phyloP scores from a whole-genome alignment of 2,797 vertebrate genomes.

The Gallinago nigripennis region DNA sequence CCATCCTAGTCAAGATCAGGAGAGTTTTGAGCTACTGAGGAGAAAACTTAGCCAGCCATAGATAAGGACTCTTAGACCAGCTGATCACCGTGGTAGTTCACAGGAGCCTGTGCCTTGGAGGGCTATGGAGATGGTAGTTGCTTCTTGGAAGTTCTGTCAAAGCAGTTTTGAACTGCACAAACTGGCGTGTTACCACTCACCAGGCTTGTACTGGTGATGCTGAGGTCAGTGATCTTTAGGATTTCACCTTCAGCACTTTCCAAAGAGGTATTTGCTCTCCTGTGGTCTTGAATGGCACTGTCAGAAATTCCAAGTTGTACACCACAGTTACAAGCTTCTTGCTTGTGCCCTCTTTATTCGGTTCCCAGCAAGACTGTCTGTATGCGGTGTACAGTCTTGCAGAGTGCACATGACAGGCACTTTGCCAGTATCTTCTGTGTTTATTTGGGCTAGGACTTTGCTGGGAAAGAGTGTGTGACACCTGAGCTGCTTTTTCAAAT shows the following conservation, averaged over 20 bases:
- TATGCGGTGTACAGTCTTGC: background rate
- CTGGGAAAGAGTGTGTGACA: background rate
- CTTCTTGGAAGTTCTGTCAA: background rate
- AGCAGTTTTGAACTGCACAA: background rate
- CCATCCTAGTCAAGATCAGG: background rate
- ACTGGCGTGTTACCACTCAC: background rate
- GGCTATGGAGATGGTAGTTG: background rate
- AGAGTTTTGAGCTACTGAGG: background rate
- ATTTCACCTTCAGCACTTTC: background rate
- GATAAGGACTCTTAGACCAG: background rate
- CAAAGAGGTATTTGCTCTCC: background rate
- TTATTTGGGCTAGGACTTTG: background rate
- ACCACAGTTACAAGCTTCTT: background rate
- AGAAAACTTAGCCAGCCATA: background rate
- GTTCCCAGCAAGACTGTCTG: background rate
- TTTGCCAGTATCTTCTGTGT: background rate
- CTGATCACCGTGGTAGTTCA: background rate
- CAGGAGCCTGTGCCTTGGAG: background rate
- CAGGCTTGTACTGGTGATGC: background rate
- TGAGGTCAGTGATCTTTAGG: background rate
- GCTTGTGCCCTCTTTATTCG: background rate
- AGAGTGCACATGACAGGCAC: rapidly evolving
- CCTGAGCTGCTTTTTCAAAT: background rate
- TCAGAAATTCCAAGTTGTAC: background rate
- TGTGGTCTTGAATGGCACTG: background rate